Percentiles rank a stretch among this genome's conserved stretches.
phyloP scores from a whole-genome alignment of 2,797 vertebrate genomes.

The Harpagifer antarcticus region DNA sequence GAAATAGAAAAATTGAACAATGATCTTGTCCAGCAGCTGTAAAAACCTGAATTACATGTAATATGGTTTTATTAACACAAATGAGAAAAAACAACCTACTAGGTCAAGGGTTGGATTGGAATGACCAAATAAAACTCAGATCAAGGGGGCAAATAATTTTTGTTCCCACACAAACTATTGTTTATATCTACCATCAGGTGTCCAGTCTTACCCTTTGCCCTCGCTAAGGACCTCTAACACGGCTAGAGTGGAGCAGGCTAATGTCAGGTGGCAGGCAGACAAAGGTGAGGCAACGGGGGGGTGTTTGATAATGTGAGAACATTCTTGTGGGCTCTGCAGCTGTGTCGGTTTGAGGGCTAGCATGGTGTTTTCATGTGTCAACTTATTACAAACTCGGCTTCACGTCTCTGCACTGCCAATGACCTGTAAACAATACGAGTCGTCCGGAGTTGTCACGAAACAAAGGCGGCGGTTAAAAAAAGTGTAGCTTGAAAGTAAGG shows the following conservation, averaged over 20 bases:
- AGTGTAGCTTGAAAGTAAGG: slow-evolving; percentile 29
- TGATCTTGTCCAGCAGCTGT: not conserved
- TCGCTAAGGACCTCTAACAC: slow-evolving; percentile 53
- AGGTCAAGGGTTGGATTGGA: not conserved
- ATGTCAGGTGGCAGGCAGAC: slow-evolving; percentile 80
- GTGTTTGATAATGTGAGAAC: slow-evolving; percentile 73
- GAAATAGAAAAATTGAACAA: not conserved
- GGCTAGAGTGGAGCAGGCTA: slow-evolving; percentile 64
- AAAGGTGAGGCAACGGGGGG: slow-evolving; percentile 78
- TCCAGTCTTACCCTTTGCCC: slow-evolving; percentile 59
- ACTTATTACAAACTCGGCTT: slow-evolving; percentile 74
- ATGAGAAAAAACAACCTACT: not conserved
- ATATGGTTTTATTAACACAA: not conserved
- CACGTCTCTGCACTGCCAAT: slow-evolving; percentile 66
- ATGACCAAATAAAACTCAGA: not conserved
- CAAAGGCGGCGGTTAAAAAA: slow-evolving; percentile 53
- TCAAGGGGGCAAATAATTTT: slow-evolving; percentile 1
- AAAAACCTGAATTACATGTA: not conserved
- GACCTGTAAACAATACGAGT: slow-evolving; percentile 77
- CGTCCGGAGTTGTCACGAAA: slow-evolving; percentile 57
- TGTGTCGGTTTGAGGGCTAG: slow-evolving; percentile 62
- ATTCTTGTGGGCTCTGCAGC: slow-evolving; percentile 73
- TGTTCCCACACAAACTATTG: slow-evolving; percentile 34
- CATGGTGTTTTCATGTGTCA: slow-evolving; percentile 74
- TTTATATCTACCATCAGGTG: slow-evolving; percentile 44